A percentile compares a stretch with the other conserved stretches of the same genome.
These are phyloP conservation scores for Anthonomus grandis DNA, from an alignment of 1,140 invertebrate genomes.

Conservation along the genomic window DNA sequence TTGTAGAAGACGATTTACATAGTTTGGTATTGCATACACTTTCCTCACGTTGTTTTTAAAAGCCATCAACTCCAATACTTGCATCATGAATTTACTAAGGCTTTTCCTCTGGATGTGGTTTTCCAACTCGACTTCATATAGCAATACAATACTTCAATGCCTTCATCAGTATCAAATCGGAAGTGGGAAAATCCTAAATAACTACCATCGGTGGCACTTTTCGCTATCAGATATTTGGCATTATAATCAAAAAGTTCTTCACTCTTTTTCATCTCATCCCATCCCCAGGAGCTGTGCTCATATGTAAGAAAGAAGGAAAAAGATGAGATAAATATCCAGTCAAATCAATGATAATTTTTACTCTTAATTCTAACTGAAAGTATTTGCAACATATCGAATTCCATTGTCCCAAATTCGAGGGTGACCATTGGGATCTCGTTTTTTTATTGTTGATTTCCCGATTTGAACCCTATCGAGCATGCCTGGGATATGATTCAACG, in stretches of 20 bases:
- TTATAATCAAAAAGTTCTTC: constrained; percentile 68
- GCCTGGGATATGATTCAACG: too few species aligned
- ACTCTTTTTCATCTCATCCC: constrained; percentile 66
- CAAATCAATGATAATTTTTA: too few species aligned
- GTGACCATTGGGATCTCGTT: too few species aligned
- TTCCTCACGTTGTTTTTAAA: constrained; percentile 69
- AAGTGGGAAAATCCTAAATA: constrained; percentile 62
- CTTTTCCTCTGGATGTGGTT: constrained; percentile 62
- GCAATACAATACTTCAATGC: constrained; percentile 76
- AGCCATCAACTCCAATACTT: constrained; percentile 72
- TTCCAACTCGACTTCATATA: constrained; percentile 83
- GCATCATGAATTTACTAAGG: constrained; percentile 77
- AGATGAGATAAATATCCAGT: too few species aligned
- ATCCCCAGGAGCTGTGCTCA: constrained; percentile 69
- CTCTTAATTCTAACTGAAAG: too few species aligned
- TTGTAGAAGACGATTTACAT: too few species aligned
- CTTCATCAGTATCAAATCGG: constrained; percentile 78
- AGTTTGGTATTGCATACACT: too few species aligned
- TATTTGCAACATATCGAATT: too few species aligned
- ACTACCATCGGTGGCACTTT: constrained; percentile 48
- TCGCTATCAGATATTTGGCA: constrained; percentile 69
- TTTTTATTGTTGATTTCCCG: too few species aligned
- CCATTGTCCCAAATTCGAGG: too few species aligned
- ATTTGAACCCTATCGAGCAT: too few species aligned
- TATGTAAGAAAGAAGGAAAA: constrained; percentile 62